Base-by-base conservation (phyloP, 1,140 invertebrate genomes). In the Agrypnia vestita region DNA sequence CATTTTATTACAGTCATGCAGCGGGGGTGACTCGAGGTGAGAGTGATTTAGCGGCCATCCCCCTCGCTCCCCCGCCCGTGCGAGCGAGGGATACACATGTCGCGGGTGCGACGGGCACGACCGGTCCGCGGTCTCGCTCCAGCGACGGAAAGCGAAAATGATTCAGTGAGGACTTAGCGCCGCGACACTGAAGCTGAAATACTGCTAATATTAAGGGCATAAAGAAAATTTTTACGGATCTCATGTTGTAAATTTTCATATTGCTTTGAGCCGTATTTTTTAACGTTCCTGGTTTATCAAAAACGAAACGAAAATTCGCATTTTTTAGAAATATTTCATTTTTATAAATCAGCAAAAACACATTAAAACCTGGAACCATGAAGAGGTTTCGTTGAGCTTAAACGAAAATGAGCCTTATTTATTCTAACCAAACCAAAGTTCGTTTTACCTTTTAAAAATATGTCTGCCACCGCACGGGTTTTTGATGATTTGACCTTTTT, bases 1-100 rank as follows among this genome's bases (percentile, higher is more conserved):
- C 35, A 43, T 69, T 80, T 76, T 80, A 79, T 80, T 67, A 76
- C 21, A 21, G 9, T 69, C 35, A 76, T 62, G 64, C 72, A 71
- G 44, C 17, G 46, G 75, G 75, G 53, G 75, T 25, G 61, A 51
- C 25, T 17, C 11, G 62, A 76, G 53, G 61, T 53, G 73, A 80
- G 79, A 80, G 74, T 76, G 79, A 76, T 80, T 80, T 76, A 80
- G 79, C 53, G 64, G 44, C 19, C 62, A 46, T 61, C 43, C 56
- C 15, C 17, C 53, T 61, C 49, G 74, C 59, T 43, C 49, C 49
- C 3, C n/a, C n/a, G n/a, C 78, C 21, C 46, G 46, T 25, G 35
- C 72, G 25, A 35, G 25, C 25, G 1, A 1, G 25, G 25, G 25
- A 35, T 35, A 35, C 44, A 49, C 78, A 53, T 80, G 75, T 74